phyloP scores from a whole-genome alignment of 2,888 invertebrate genomes.

The Agonopterix heracliana region DNA sequence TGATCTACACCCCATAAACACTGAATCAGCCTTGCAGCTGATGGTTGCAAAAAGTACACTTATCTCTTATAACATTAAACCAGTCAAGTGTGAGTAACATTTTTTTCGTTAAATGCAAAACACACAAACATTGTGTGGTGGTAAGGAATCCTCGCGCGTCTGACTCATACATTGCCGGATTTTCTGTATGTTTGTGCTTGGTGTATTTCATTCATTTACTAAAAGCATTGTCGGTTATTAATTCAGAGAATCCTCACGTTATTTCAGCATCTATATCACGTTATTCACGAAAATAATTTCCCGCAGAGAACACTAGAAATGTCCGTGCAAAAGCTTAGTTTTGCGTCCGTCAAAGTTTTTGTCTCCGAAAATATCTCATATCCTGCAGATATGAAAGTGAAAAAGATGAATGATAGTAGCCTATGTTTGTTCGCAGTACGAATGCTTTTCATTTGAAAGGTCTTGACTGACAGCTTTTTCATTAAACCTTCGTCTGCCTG shows the following conservation, averaged over 20 bases:
- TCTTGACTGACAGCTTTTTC: too few species aligned
- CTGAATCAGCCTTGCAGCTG: too few species aligned
- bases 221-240: too few species aligned
- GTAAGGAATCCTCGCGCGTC: neutral
- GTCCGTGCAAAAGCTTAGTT: neutral
- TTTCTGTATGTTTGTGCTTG: neutral
- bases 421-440: constrained; percentile 7
- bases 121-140: constrained; percentile 4
- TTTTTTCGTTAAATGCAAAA: too few species aligned
- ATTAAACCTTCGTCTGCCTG: too few species aligned
- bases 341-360: constrained; percentile 18
- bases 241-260: too few species aligned
- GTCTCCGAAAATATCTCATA: constrained; percentile 19
- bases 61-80: too few species aligned
- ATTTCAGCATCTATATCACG: neutral
- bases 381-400: constrained; percentile 14
- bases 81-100: too few species aligned
- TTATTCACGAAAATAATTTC: neutral
- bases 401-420: constrained; percentile 14
- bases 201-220: too few species aligned
- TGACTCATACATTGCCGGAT: neutral
- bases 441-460: neutral
- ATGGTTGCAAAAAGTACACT: too few species aligned
- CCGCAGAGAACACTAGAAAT: constrained; percentile 11
- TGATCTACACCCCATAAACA: too few species aligned